phyloP scores from a whole-genome alignment of 2,113 vertebrate genomes.

The Oreocharis arfaki region DNA sequence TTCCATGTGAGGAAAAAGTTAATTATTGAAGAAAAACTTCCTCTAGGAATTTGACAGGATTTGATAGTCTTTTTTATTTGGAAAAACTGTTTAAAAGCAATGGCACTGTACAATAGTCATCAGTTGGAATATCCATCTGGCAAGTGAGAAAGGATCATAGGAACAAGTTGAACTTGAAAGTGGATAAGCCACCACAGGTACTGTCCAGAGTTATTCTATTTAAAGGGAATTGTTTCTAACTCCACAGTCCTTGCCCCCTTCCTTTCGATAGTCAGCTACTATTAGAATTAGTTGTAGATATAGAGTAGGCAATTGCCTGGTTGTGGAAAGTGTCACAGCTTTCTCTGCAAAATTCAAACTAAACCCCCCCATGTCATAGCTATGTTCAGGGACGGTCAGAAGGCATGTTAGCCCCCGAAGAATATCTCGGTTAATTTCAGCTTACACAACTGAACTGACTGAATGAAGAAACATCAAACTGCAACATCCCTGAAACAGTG shows the following conservation, averaged over 20 bases:
- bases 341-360: not conserved
- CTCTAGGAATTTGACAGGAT: not conserved
- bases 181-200: not conserved
- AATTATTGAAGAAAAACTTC: not conserved
- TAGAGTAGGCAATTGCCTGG: not conserved
- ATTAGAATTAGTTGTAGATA: not conserved
- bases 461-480: not conserved
- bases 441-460: not conserved
- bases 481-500: not conserved
- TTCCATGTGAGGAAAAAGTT: not conserved
- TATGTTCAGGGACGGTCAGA: not conserved
- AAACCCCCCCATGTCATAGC: fast-evolving
- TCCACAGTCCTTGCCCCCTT: not conserved
- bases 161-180: not conserved
- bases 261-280: not conserved
- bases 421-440: not conserved
- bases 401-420: not conserved
- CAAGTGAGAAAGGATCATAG: not conserved
- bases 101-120: not conserved
- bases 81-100: not conserved
- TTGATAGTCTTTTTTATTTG: not conserved
- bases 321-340: not conserved
- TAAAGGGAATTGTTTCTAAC: not conserved
- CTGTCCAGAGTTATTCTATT: not conserved
- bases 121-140: not conserved